Conservation (phyloP, 2,113 vertebrate species). For the Boulengeromyrus knoepffleri region DNA sequence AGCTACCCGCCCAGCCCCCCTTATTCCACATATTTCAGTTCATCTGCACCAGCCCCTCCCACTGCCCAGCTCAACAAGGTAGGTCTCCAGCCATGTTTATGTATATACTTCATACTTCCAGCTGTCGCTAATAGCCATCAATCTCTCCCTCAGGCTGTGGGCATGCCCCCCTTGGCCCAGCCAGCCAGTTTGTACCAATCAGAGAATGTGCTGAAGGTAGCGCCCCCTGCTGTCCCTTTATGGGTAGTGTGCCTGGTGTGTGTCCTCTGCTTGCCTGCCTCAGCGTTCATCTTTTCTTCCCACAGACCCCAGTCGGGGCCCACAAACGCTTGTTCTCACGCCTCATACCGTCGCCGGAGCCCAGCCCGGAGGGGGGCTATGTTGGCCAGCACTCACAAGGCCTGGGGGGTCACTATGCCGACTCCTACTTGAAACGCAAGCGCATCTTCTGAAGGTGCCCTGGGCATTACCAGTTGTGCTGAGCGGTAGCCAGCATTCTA, state of each 20-base stretch:
- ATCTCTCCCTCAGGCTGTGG: conserved; percentile 59
- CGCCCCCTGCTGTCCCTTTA: neutral
- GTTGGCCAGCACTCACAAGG: conserved; percentile 90
- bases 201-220: conserved; percentile 67
- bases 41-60: conserved; percentile 58
- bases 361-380: conserved; percentile 82
- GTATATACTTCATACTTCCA: neutral
- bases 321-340: conserved; percentile 84
- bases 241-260: neutral
- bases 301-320: conserved; percentile 73
- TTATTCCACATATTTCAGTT: conserved; percentile 70
- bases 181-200: conserved; percentile 53
- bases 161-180: conserved; percentile 68
- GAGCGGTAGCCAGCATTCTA: conserved; percentile 25
- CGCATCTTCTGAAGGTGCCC: conserved; percentile 70
- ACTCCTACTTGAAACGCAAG: conserved; percentile 88
- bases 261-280: neutral
- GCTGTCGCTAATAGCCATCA: neutral
- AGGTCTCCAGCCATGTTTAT: neutral
- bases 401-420: conserved; percentile 84
- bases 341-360: conserved; percentile 82
- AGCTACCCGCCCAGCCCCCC: conserved; percentile 63
- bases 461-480: conserved; percentile 10
- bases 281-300: neutral
- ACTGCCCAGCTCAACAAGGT: conserved; percentile 76